Evolutionary conservation across 2,797 vertebrate genomes (phyloP).

Genomic region (Tenualosa thibaudeaui): DNA sequence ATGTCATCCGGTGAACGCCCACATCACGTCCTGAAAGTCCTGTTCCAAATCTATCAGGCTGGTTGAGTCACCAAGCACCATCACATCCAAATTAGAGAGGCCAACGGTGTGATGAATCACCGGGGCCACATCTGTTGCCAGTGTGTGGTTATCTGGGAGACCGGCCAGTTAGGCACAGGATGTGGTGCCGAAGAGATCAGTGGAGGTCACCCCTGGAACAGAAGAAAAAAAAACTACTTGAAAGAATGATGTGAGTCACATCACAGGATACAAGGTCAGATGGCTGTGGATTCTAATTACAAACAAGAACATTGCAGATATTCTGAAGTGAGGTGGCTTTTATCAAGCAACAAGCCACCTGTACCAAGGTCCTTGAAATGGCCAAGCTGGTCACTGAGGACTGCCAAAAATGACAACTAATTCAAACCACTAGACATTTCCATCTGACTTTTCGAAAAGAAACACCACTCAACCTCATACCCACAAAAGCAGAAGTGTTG

Average conservation of each 20-base stretch:
- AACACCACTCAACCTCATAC: not conserved
- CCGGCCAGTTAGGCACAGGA: not conserved
- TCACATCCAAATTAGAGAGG: not conserved
- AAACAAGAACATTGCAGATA: not conserved
- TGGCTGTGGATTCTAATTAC: not conserved
- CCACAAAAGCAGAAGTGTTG: constrained; percentile 12
- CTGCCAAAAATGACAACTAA: not conserved
- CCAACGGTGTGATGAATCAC: not conserved
- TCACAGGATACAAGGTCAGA: not conserved
- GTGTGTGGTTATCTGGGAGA: constrained; percentile 5
- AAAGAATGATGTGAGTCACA: not conserved
- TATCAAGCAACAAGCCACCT: not conserved
- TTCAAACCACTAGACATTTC: not conserved
- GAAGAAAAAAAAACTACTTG: not conserved
- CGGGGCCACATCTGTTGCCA: not conserved
- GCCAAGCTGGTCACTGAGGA: not conserved
- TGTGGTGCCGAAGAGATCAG: not conserved
- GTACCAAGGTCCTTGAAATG: not conserved
- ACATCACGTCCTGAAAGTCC: not conserved
- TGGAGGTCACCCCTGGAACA: not conserved
- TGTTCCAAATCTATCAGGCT: not conserved
- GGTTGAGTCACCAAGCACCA: constrained; percentile 2
- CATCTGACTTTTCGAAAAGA: not conserved
- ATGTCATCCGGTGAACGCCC: not conserved
- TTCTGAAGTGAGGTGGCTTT: not conserved